Conservation (phyloP, 92 coral and sea anemone genomes). For the Hydrozoanthus gracilis region DNA sequence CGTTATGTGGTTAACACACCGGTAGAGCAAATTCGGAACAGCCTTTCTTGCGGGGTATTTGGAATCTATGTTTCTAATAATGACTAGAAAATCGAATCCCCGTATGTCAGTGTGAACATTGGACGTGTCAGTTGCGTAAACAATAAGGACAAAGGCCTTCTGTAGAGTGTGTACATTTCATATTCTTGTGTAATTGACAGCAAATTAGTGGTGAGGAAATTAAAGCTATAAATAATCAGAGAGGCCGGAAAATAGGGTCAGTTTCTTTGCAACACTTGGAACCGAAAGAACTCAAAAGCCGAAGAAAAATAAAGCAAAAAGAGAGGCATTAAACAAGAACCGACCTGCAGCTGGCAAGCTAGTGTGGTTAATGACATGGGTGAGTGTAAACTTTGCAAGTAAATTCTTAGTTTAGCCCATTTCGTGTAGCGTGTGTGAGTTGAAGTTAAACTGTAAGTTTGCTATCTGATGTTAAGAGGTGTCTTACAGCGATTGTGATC, state of each 20-base stretch:
- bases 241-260: constrained; percentile 40
- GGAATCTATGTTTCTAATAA: constrained; percentile 11
- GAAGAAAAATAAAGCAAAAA: background rate
- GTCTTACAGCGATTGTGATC: constrained; percentile 19
- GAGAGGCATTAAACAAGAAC: background rate
- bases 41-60: background rate
- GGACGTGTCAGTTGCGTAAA: constrained; percentile 41
- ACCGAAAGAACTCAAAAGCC: background rate
- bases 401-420: background rate
- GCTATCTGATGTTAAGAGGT: constrained; percentile 37
- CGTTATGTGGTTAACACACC: background rate
- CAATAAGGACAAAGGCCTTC: constrained; percentile 18
- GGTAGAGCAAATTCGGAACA: background rate
- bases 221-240: constrained; percentile 41
- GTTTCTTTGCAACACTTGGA: constrained; percentile 3
- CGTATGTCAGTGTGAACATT: constrained; percentile 36
- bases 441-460: background rate
- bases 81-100: constrained; percentile 32
- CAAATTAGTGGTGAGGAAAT: constrained; percentile 40
- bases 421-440: background rate
- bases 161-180: constrained; percentile 43
- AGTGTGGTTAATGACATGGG: constrained; percentile 2
- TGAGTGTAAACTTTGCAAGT: constrained; percentile 1
- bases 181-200: constrained; percentile 42
- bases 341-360: background rate